These are phyloP conservation scores for Thereva nobilitata DNA, from an alignment of 2,888 invertebrate species.

Conservation along the genomic window DNA sequence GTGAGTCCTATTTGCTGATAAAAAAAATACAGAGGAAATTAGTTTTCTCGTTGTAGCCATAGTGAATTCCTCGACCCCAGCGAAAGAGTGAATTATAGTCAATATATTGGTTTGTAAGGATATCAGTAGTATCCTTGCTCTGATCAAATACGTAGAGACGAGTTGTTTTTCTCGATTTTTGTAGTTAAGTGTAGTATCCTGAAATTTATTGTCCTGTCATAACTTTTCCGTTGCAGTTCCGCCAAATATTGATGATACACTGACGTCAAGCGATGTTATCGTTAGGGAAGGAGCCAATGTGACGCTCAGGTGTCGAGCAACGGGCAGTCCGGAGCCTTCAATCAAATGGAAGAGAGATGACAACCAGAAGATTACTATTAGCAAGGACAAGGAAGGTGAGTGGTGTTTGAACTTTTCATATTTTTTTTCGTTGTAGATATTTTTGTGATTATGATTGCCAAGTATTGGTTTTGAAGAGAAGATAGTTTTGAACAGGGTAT, in stretches of 20 bases:
- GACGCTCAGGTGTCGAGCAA: slow-evolving; percentile 84
- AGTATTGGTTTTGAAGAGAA: no score
- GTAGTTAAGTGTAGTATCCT: not conserved
- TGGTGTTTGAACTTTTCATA: slow-evolving; percentile 25
- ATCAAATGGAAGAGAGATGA: slow-evolving; percentile 93
- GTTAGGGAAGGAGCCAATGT: slow-evolving; percentile 89
- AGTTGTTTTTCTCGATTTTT: slow-evolving; percentile 28
- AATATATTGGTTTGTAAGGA: no score
- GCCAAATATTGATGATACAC: slow-evolving; percentile 87
- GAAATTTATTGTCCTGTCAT: slow-evolving; percentile 36
- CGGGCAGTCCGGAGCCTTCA: slow-evolving; percentile 84
- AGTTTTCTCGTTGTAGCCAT: slow-evolving; percentile 13
- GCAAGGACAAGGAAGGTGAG: slow-evolving; percentile 77
- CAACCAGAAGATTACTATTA: slow-evolving; percentile 82
- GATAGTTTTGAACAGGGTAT: no score
- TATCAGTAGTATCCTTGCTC: no score
- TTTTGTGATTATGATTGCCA: no score
- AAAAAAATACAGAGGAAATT: slow-evolving; percentile 10
- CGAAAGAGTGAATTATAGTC: no score
- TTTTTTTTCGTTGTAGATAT: no score
- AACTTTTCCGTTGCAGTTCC: slow-evolving; percentile 70
- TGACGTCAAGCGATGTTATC: slow-evolving; percentile 89
- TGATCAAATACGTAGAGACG: not conserved
- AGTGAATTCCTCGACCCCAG: no score
- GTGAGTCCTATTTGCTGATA: no score